phyloP scores from a whole-genome alignment of 2,888 invertebrate genomes.

The Drosophila anceps region DNA sequence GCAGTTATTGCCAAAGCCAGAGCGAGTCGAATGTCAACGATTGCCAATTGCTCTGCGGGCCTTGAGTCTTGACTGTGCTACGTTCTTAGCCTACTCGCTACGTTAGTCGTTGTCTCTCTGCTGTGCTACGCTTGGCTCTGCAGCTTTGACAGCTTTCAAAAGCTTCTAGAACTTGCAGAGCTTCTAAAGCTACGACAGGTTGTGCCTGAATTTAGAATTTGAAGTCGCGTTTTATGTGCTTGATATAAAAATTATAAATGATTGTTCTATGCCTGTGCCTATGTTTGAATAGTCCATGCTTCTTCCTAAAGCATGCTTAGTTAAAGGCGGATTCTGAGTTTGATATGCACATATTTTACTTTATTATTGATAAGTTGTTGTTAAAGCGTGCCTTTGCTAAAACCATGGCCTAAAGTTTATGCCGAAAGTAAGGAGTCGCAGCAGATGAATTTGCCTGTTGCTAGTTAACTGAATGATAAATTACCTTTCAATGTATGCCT shows the following conservation, averaged over 20 bases:
- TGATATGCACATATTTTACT: too few relatives aligned
- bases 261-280: not conserved
- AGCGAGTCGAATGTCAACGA: not conserved
- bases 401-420: too few relatives aligned
- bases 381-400: too few relatives aligned
- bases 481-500: too few relatives aligned
- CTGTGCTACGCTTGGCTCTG: not conserved
- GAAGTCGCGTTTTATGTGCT: not conserved
- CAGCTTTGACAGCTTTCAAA: not conserved
- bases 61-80: not conserved
- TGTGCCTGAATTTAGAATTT: not conserved
- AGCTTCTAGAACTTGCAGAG: not conserved
- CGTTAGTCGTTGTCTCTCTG: not conserved
- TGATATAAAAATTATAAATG: not conserved
- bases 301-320: too few relatives aligned
- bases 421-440: too few relatives aligned
- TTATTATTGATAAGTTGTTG: too few relatives aligned
- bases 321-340: too few relatives aligned
- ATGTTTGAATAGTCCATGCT: not conserved
- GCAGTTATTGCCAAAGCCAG: not conserved
- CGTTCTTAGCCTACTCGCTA: not conserved
- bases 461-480: too few relatives aligned
- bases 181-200: not conserved
- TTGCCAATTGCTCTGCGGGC: not conserved
- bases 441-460: too few relatives aligned